phyloP scores from a whole-genome alignment of 2,113 vertebrate genomes.

The Tetrax tetrax region DNA sequence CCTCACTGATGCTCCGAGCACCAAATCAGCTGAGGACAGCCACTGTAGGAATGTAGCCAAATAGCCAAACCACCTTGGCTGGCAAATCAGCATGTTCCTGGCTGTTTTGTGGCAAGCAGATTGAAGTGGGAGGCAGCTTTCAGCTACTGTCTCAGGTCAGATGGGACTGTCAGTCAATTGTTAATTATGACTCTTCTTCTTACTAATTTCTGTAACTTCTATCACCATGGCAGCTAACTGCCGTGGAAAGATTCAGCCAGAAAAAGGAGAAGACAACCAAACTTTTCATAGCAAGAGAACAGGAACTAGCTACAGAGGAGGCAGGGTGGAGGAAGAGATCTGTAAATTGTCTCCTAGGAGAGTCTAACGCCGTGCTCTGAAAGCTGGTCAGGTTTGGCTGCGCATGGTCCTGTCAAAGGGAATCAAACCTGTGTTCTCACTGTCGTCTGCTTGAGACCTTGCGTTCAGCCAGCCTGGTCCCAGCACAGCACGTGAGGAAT shows the following conservation, averaged over 20 bases:
- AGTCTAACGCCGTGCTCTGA: not conserved
- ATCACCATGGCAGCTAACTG: conserved; percentile 70
- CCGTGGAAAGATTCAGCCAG: conserved; percentile 48
- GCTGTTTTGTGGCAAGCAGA: conserved; percentile 63
- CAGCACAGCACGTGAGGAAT: not conserved
- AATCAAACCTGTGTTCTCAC: not conserved
- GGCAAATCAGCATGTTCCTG: conserved; percentile 35
- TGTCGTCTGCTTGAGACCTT: not conserved
- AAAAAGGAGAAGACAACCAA: conserved; percentile 66
- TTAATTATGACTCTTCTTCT: conserved; percentile 69
- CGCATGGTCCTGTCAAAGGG: not conserved
- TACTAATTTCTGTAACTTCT: conserved; percentile 70
- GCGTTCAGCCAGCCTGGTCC: not conserved
- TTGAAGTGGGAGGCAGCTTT: conserved; percentile 68
- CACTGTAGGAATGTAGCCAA: not conserved
- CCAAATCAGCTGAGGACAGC: conserved; percentile 27
- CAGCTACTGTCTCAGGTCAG: conserved; percentile 67
- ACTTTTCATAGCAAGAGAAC: conserved; percentile 45
- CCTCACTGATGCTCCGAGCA: not conserved
- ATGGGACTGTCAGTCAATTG: conserved; percentile 70
- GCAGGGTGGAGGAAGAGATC: conserved; percentile 3
- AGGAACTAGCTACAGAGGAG: conserved; percentile 8
- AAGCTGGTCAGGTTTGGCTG: not conserved
- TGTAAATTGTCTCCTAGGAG: not conserved
- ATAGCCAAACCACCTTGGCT: conserved; percentile 49